Base-by-base conservation (phyloP, 2,888 invertebrate genomes). In the Pediacus dermestoides region DNA sequence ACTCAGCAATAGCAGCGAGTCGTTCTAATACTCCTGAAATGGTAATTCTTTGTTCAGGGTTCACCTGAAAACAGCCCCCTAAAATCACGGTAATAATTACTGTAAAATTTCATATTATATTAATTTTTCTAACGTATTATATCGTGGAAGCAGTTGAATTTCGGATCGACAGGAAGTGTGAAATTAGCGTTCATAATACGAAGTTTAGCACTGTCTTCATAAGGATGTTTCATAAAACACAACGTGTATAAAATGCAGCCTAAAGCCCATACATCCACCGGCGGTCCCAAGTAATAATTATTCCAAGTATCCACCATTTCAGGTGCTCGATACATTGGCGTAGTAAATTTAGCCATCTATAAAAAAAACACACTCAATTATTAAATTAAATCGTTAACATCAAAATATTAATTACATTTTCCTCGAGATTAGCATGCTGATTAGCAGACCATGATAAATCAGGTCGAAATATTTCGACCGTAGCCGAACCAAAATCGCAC, bases 281-380 rank as follows among this genome's bases (percentile, higher is more conserved):
- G 82, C 49, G 88, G 80, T 38, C 93, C 93, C 51, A 99, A 93
- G 45, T 85, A 87, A 63, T 86, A 85, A 67, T 99, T 95, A 61
- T 86, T 91, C 88, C 97, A 99, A 2, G 95, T 90, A 65, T 97
- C 96, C 47, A 97, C 76, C 85, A 97, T 94, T 76, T 99, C 99
- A 16, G 99, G 99, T 1, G 97, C 89, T 64, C 99, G 78, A 70
- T 99, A 99, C 97, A 90, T 90, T 1, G 91, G 91, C 6, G 91
- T 91, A 12, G 91, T 90, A 58, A 80, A 82, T 60, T 78, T 78
- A 27, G 85, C 82, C 74, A 88, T 72, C 78, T 85, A 68, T 42
- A 76, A 73, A 46, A 34, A 27, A 16, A 13, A 32, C 16, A 28
- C 11, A 16, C 12, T 13, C 8, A 15, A 16, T 10, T 14, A 7